A percentile compares a stretch with the other conserved stretches of the same genome.
These are phyloP conservation scores for Prosapia bicincta DNA, from an alignment of 2,888 invertebrate genomes.

Conservation along the genomic window DNA sequence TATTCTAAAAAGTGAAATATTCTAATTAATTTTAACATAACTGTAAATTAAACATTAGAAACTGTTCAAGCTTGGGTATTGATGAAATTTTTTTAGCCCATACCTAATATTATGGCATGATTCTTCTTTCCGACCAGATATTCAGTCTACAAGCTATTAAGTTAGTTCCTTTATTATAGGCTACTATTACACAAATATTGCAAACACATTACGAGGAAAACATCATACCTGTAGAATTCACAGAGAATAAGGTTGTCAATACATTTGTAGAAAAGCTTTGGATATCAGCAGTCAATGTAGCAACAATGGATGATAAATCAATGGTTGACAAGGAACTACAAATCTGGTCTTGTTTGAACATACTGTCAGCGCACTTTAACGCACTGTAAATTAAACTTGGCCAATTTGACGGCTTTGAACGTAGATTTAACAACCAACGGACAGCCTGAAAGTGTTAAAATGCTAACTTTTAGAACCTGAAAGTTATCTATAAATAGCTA, in stretches of 20 bases:
- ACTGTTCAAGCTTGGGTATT: too few species aligned
- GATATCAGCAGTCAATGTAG: conserved; percentile 11
- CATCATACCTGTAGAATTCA: background rate
- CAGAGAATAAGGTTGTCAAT: background rate
- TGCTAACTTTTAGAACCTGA: too few species aligned
- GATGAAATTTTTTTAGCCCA: too few species aligned
- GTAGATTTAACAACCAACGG: conserved; percentile 18
- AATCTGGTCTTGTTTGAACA: conserved; percentile 29
- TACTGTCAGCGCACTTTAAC: conserved; percentile 30
- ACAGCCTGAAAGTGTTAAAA: conserved; percentile 13
- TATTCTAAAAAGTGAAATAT: too few species aligned
- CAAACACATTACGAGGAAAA: background rate
- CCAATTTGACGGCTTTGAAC: conserved; percentile 16
- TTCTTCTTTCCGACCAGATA: too few species aligned
- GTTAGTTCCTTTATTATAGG: too few species aligned
- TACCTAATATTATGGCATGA: too few species aligned
- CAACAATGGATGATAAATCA: conserved; percentile 30
- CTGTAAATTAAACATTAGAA: too few species aligned
- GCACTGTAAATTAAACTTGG: conserved; percentile 29
- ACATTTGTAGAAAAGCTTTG: background rate
- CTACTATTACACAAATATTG: too few species aligned
- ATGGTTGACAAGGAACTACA: conserved; percentile 23
- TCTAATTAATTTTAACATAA: too few species aligned
- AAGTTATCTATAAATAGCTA: too few species aligned
- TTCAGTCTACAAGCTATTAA: too few species aligned